Percentiles rank a stretch among this genome's conserved stretches.
Evolutionary conservation across 2,797 vertebrate species (phyloP).

Genomic region (Poeciliopsis paucimaculata): DNA sequence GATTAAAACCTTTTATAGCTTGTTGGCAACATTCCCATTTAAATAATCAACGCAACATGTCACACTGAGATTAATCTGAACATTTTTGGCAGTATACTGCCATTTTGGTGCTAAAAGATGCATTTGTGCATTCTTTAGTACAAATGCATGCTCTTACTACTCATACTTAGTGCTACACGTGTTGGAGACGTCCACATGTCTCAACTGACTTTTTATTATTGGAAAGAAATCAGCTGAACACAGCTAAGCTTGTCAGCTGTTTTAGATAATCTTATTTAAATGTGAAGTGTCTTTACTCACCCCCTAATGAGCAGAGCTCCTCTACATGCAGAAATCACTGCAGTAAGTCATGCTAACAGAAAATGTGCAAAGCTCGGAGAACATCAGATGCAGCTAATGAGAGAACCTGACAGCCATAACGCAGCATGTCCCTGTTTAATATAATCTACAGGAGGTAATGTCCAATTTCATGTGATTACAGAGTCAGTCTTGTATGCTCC

Average conservation of each 20-base stretch:
- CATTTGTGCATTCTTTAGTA: too few species aligned
- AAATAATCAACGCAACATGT: not conserved
- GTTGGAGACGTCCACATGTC: not conserved
- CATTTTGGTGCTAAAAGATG: too few species aligned
- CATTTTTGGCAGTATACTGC: too few species aligned
- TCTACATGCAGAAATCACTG: not conserved
- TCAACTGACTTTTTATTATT: not conserved
- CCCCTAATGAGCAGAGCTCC: conserved; percentile 1
- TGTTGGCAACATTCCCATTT: not conserved
- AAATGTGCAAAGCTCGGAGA: conserved; percentile 21
- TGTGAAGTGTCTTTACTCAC: not conserved
- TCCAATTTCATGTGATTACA: conserved; percentile 36
- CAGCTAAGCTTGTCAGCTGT: not conserved
- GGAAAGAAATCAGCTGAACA: not conserved
- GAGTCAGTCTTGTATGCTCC: conserved; percentile 30
- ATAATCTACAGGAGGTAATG: conserved; percentile 20
- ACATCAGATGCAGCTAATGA: conserved; percentile 45
- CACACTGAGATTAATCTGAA: too few species aligned
- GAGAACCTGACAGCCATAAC: conserved; percentile 32
- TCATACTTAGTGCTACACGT: not conserved
- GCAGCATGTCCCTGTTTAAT: conserved; percentile 29
- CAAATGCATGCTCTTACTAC: not conserved
- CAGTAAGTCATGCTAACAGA: not conserved
- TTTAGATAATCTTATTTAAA: not conserved
- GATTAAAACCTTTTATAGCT: not conserved